These are phyloP conservation scores for Tipula vernalis DNA, from an alignment of 2,888 invertebrate species.

Conservation along the genomic window DNA sequence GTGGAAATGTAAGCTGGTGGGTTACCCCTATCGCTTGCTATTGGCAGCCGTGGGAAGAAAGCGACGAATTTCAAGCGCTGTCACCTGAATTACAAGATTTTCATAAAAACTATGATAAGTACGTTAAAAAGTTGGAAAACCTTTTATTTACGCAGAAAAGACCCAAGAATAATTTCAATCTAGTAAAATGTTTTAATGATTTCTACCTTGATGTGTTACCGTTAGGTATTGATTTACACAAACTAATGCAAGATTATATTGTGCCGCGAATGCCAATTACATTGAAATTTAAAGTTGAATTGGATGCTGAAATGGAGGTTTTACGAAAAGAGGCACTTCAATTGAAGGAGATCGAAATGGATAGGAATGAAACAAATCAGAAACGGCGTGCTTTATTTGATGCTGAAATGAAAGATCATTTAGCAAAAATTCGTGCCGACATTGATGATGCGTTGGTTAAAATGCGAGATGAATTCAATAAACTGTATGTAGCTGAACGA, in stretches of 20 bases:
- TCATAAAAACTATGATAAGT: background rate
- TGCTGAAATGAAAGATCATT: background rate
- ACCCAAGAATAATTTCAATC: background rate
- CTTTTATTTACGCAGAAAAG: background rate
- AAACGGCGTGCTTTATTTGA: background rate
- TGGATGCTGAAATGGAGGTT: background rate
- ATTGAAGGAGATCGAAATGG: background rate
- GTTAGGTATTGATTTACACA: background rate
- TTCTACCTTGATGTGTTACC: background rate
- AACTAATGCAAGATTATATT: background rate
- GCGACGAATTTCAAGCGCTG: background rate
- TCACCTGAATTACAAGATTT: background rate
- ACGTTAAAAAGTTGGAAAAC: background rate
- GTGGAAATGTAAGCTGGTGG: background rate
- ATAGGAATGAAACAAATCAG: background rate
- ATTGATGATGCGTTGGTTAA: background rate
- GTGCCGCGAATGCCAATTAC: background rate
- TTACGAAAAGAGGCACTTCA: background rate
- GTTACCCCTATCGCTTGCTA: background rate
- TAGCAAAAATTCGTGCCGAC: background rate
- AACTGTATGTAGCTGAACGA: background rate
- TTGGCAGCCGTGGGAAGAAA: slow-evolving; percentile 9
- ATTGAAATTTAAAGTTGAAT: background rate
- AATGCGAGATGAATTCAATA: background rate
- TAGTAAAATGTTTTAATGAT: background rate